Conservation (phyloP, 2,113 vertebrate genomes). For the Stigmatopora argus region DNA sequence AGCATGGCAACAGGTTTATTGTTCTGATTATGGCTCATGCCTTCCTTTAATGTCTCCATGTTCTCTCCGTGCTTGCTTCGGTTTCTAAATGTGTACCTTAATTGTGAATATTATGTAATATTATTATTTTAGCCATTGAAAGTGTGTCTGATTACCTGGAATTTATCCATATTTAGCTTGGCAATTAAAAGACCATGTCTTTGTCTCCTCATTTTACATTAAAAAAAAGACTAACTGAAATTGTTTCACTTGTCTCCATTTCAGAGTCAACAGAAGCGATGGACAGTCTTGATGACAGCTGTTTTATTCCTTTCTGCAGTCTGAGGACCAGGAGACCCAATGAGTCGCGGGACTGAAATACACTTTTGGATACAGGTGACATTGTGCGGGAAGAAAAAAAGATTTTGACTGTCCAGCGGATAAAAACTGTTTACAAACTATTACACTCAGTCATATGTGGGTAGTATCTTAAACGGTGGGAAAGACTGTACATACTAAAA, state of each 20-base stretch:
- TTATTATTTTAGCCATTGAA: no score
- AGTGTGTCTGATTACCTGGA: neutral
- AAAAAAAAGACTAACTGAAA: neutral
- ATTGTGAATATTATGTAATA: neutral
- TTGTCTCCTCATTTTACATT: neutral
- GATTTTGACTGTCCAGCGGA: neutral
- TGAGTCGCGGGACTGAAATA: constrained; percentile 22
- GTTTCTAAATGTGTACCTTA: neutral
- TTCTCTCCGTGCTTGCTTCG: neutral
- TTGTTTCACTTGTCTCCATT: constrained; percentile 9
- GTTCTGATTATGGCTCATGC: neutral
- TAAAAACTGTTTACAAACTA: constrained; percentile 34
- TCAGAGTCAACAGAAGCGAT: constrained; percentile 86
- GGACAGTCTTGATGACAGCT: constrained; percentile 86
- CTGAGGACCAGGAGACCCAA: constrained; percentile 21
- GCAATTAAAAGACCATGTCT: neutral
- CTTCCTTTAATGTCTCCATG: neutral
- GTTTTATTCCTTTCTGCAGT: constrained; percentile 46
- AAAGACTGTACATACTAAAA: constrained; percentile 68
- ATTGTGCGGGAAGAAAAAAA: constrained; percentile 1
- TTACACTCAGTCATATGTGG: constrained; percentile 27
- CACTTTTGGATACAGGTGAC: constrained; percentile 23
- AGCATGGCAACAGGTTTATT: no score
- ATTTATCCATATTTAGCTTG: neutral
- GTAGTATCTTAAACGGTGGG: constrained; percentile 23